Evolutionary conservation across 2,888 invertebrate genomes (phyloP), one percentile per base, ranked within the genome.

Genomic region (Alloscopus bannaensis): DNA sequence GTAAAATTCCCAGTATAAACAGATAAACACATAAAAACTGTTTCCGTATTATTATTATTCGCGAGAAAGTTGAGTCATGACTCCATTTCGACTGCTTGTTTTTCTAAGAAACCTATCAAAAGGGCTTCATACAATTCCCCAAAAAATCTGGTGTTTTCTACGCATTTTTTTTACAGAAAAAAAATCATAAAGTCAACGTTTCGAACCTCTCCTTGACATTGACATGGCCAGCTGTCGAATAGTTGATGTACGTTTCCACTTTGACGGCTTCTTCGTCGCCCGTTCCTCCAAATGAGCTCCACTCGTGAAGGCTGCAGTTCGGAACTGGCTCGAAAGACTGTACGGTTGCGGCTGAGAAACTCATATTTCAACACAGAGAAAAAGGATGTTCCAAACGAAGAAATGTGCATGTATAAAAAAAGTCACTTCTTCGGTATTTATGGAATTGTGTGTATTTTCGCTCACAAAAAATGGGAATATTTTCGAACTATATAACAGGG

Each of bases 181-280:
- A 16, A n/a, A 36, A 8, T 8, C 13, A 36, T 36, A 36, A 31
- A 65, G 47, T 73, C n/a, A 42, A 55, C 42, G n/a, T n/a, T n/a
- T 55, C 22, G 55, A 73, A 29, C 76, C 66, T 50, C 3, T 76
- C 52, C 68, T 47, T 68, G 76, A 76, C 40, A 76, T 76, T 60
- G 76, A 76, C 50, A 76, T 50, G 42, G 76, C 76, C 22, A 76
- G 60, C 29, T 76, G 76, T 68, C 60, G 36, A 52, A 76, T 76
- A 11, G 76, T 60, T 18, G 31, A 16, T 26, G 50, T 24, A 22
- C 76, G 66, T 57, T 60, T 76, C 76, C 76, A 76, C 68, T 68
- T 76, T n/a, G 75, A 75, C 20, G 65, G 42, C 55, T 36, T 40
- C 40, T 65, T 73, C 73, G 52, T 64, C 52, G n/a, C n/a, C n/a